Base-by-base conservation (phyloP, 2,113 vertebrate species). In the Azemiops feae region DNA sequence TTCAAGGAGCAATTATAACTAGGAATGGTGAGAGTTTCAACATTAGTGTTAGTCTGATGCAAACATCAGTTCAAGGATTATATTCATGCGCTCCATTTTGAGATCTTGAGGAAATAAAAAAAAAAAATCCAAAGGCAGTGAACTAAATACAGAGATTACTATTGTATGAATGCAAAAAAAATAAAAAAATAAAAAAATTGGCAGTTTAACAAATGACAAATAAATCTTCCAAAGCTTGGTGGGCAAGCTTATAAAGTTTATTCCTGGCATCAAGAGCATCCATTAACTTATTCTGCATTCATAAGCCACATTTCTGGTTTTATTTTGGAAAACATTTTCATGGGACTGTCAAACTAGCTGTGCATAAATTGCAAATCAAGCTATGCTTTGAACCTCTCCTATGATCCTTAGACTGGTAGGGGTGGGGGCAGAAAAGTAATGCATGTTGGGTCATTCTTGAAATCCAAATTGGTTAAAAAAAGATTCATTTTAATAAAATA, bases 401-500 rank as follows among this genome's bases (percentile, higher is more conserved):
- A 96, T 92, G 0, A 0, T 94, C 90, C 89, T 93, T 87, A 91
- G 74, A 91, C 58, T 93, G 89, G 5, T 5, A 14, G 27, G 45
- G 30, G 11, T 3, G 16, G 43, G 20, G 23, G 14, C 11, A 43
- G 7, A 50, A 93, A 90, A 94, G 57, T 90, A 11, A 10, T 92
- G 92, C 25, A 27, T 95, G 85, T 55, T 8, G 20, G 52, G 57
- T 88, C 2, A 74, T 92, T 60, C 93, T 69, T 90, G 47, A 11
- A 8, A 93, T 96, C 94, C 95, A 94, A 93, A 45, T 89, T 93
- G 90, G 88, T 93, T 27, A 91, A 3, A 20, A 52, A 92, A 89
- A 89, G 27, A 57, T 94, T 94, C 94, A 94, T 94, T 85, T 91
- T 94, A 95, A 92, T 94, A 92, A 90, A 5, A 95, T 94, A 92